These are phyloP conservation scores for Sinocyclocheilus anshuiensis DNA, from an alignment of 2,113 vertebrate genomes.

Conservation along the genomic window DNA sequence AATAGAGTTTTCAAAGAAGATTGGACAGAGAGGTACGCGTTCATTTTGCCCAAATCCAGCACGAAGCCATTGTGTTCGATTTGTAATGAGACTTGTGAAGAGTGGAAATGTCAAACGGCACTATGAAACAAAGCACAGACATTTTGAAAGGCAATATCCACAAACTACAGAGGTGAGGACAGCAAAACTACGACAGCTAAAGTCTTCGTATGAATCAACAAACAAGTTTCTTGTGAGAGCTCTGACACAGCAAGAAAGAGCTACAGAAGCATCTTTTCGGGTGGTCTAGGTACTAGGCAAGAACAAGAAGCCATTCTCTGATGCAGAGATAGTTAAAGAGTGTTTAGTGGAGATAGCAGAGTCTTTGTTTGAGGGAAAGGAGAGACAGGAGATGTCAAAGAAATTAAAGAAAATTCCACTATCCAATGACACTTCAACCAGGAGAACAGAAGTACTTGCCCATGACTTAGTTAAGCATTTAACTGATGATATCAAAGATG, in stretches of 20 bases:
- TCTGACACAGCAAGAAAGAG: too few species aligned
- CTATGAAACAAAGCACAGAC: too few species aligned
- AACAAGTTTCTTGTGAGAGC: too few species aligned
- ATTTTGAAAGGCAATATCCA: too few species aligned
- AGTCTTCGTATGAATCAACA: too few species aligned
- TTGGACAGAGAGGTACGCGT: too few species aligned
- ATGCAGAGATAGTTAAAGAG: constrained; percentile 3
- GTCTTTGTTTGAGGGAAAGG: constrained; percentile 1
- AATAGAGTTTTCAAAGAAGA: too few species aligned
- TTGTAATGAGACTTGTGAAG: too few species aligned
- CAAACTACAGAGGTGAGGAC: background rate
- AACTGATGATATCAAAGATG: background rate
- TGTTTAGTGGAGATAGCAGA: constrained; percentile 6
- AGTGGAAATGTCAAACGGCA: too few species aligned
- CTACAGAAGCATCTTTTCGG: background rate
- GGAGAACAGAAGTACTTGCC: background rate
- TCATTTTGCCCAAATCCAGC: too few species aligned
- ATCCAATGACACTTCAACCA: background rate
- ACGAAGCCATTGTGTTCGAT: too few species aligned
- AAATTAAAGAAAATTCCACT: background rate
- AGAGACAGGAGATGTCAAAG: background rate
- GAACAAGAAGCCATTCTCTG: background rate
- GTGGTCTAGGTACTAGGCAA: background rate
- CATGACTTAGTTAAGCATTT: background rate
- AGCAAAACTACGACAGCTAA: background rate